Conservation (phyloP, 1,140 invertebrate species). For the Solen grandis region DNA sequence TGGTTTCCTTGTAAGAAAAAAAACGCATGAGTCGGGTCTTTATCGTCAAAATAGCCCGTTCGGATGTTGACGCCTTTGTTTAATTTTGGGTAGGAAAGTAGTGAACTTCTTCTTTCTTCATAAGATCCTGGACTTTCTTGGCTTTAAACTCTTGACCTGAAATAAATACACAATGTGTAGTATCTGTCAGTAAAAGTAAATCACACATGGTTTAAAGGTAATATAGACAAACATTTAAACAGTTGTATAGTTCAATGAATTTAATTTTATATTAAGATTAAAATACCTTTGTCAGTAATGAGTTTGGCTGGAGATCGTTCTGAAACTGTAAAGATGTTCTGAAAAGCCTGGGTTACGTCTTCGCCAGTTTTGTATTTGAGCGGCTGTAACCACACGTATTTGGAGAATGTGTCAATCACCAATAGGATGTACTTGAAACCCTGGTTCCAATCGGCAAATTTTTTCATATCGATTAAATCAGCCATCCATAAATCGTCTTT, state of each 20-base stretch:
- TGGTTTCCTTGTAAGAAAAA: constrained; percentile 14
- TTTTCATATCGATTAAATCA: background rate
- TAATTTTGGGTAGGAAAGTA: background rate
- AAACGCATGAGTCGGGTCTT: constrained; percentile 7
- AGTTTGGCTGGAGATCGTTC: background rate
- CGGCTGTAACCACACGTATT: constrained; percentile 11
- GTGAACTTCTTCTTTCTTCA: background rate
- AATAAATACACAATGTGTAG: no score
- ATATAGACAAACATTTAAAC: no score
- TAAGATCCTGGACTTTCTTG: background rate
- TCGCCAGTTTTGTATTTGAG: constrained; percentile 13
- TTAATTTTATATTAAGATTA: no score
- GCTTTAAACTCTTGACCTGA: constrained; percentile 11
- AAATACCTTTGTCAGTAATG: constrained; percentile 12
- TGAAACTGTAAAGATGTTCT: background rate
- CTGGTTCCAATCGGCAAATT: constrained; percentile 1
- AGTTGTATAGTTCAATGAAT: no score
- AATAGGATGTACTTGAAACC: constrained; percentile 3
- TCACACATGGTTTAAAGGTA: no score
- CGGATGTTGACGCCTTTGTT: constrained; percentile 28
- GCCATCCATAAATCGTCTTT: constrained; percentile 20
- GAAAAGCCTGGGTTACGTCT: background rate
- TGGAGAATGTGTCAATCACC: constrained; percentile 15
- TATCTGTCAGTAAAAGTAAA: no score
- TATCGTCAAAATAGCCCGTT: constrained; percentile 8